Conservation (phyloP, 2,113 vertebrate species). For the Hypocryptadius cinnamomeus region DNA sequence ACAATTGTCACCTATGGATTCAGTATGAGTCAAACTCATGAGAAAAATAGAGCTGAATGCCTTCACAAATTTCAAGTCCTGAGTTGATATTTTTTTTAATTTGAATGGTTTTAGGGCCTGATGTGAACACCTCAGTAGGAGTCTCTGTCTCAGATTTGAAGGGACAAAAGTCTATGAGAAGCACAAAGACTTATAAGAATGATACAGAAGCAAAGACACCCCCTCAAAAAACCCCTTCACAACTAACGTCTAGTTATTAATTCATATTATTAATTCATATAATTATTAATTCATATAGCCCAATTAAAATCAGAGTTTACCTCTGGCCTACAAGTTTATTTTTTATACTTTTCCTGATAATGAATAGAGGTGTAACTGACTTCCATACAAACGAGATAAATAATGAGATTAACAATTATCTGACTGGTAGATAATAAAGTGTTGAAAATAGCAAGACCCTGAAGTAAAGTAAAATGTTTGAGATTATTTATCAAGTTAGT, state of each 20-base stretch:
- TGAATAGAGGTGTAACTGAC: slow-evolving; percentile 48
- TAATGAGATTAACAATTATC: slow-evolving; percentile 45
- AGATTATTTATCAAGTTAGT: slow-evolving; percentile 7
- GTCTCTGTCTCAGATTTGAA: not conserved
- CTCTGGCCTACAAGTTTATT: slow-evolving; percentile 13
- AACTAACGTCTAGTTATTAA: not conserved
- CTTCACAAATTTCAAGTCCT: not conserved
- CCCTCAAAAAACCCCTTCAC: not conserved
- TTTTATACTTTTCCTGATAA: slow-evolving; percentile 35
- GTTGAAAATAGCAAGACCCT: slow-evolving; percentile 1
- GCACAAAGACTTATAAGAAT: not conserved
- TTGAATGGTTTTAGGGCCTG: not conserved
- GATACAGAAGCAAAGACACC: not conserved
- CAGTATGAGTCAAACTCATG: not conserved
- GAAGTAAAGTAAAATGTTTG: slow-evolving; percentile 25
- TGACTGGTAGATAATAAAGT: slow-evolving; percentile 12
- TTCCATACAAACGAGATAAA: slow-evolving; percentile 55
- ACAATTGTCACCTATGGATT: not conserved
- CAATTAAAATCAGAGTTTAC: slow-evolving; percentile 49
- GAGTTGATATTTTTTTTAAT: not conserved
- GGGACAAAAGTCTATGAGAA: not conserved
- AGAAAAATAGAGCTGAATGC: not conserved
- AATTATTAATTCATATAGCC: slow-evolving; percentile 7
- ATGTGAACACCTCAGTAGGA: not conserved
- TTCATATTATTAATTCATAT: slow-evolving; percentile 2